phyloP scores from a whole-genome alignment of 2,113 vertebrate genomes.

The Thymallus thymallus region DNA sequence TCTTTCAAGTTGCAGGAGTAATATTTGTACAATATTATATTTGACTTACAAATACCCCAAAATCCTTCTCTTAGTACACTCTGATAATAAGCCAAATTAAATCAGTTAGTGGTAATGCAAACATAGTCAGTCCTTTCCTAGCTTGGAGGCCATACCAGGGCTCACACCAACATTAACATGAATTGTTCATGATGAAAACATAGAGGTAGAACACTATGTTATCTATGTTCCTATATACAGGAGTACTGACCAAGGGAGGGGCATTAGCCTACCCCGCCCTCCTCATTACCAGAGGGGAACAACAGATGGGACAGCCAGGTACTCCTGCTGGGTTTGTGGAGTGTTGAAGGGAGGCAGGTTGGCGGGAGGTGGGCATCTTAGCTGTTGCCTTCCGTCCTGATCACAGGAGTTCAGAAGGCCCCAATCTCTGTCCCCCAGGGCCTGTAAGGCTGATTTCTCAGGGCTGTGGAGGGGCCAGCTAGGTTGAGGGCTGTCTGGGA shows the following conservation, averaged over 20 bases:
- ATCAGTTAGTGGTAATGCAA: constrained; percentile 17
- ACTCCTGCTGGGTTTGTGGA: constrained; percentile 19
- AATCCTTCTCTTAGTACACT: constrained; percentile 24
- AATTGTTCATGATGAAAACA: constrained; percentile 25
- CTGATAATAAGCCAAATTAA: constrained; percentile 21
- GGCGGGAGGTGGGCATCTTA: constrained; percentile 35
- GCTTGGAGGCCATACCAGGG: constrained; percentile 17
- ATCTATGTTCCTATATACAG: constrained; percentile 18
- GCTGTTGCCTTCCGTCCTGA: constrained; percentile 59
- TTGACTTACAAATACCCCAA: constrained; percentile 22
- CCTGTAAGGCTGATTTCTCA: constrained; percentile 88
- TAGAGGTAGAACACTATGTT: constrained; percentile 29
- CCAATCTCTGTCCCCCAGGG: constrained; percentile 97
- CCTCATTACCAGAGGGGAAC: constrained; percentile 14
- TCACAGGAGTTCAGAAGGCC: constrained; percentile 82
- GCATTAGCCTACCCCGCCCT: constrained; percentile 10
- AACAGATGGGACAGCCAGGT: constrained; percentile 20
- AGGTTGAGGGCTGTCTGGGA: constrained; percentile 80
- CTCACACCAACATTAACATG: constrained; percentile 36
- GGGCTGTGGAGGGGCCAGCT: constrained; percentile 70
- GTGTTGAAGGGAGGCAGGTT: neutral
- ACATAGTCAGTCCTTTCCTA: constrained; percentile 26
- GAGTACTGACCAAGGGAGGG: constrained; percentile 10
- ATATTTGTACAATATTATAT: constrained; percentile 20
- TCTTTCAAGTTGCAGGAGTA: constrained; percentile 12